Base-by-base conservation (phyloP, 2,888 invertebrate species). In the Bibio marci region DNA sequence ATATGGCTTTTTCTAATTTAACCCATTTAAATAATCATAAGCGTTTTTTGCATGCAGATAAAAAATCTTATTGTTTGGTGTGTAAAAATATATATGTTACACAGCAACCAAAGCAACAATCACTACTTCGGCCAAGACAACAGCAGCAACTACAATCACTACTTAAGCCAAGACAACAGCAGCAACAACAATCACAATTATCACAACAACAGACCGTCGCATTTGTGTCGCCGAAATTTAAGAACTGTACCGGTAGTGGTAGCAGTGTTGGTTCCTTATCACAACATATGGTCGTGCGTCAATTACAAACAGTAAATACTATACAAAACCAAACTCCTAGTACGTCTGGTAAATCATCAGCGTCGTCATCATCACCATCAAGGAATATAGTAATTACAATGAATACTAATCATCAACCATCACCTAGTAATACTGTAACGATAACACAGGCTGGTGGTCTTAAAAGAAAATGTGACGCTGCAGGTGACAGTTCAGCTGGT, bases 141-240 rank as follows among this genome's bases (percentile, higher is more conserved):
- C n/a, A n/a, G n/a, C n/a, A n/a, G n/a, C n/a, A n/a, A n/a, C n/a
- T n/a, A n/a, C n/a, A n/a, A n/a, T n/a, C n/a, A n/a, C n/a, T n/a
- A n/a, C n/a, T n/a, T n/a, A n/a, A n/a, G n/a, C n/a, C n/a, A n/a
- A n/a, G n/a, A n/a, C n/a, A n/a, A n/a, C n/a, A n/a, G n/a, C n/a
- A n/a, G n/a, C n/a, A 6, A 45, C 45, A 50, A 40, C 52, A 41
- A 41, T 30, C 45, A 44, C 33, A 53, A 52, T 31, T 54, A 53
- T 19, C 51, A 35, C 67, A 67, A 45, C 67, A 66, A 38, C 69
- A 78, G 65, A 75, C 73, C 1, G 78, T 79, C 6, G 80, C 78
- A 1, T 59, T 79, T 44, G 78, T 79, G 15, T 65, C 77, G 49
- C 80, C 79, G 1, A 69, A 79, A 41, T 70, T 75, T 40, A 79